Base-by-base conservation (phyloP, 1,140 invertebrate species). In the Philotrypesis tridentata region DNA sequence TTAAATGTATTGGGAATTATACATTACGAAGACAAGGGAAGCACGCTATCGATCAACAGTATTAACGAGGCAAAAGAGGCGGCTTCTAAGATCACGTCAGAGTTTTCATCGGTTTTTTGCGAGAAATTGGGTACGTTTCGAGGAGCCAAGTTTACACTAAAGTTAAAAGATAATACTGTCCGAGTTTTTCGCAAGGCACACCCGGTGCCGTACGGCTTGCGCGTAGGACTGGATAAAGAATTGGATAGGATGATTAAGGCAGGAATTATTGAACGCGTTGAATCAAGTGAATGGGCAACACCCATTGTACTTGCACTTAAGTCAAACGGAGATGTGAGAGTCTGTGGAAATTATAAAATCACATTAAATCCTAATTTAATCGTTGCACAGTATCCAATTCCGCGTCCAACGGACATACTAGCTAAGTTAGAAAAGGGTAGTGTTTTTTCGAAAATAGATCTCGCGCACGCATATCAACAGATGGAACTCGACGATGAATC, bases 311-410 rank as follows among this genome's bases (percentile, higher is more conserved):
- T 37, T 37, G 33, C 33, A 37, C 33, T 37, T 37, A 37, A 37
- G 8, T 7, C 91, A 23, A 84, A 90, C 80, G 87, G 88, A 11
- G 37, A 21, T 25, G 83, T 91, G 43, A 79, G 93, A 17, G 87
- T 94, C 33, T 93, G 92, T 84, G 90, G 87, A 2, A 92, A 94
- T 87, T 93, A 92, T 87, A 91, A 91, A 80, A 84, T 87, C 5
- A 92, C 91, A 11, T 73, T 93, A 7, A 92, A 92, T 81, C 83
- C 87, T 84, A 61, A 80, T 80, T 71, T 91, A 33, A 82, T 86
- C 61, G 87, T 89, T 23, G 87, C 89, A 37, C 86, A 88, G 37
- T 87, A 89, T 82, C 91, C 89, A 0, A 76, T 92, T 55, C 90
- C 91, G 0, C 79, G 85, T 60, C 84, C 88, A 8, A 86, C 87